Conservation (phyloP, 1,140 invertebrate species). For the Macrotrachela quadricornifera region DNA sequence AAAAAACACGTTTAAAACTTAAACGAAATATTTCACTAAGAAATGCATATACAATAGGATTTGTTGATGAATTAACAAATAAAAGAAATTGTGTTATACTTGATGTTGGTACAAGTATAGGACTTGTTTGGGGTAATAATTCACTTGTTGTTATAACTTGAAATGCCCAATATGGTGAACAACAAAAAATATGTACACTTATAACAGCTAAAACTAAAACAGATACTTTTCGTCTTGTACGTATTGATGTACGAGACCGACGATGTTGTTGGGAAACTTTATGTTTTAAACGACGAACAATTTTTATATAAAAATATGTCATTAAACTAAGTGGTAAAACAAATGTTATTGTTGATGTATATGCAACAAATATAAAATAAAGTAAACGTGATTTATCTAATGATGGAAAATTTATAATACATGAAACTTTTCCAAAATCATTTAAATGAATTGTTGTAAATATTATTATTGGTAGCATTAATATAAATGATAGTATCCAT, state of each 20-base stretch:
- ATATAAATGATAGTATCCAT: conserved; percentile 5
- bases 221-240: conserved; percentile 1
- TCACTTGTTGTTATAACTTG: too few species aligned
- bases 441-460: not conserved
- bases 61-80: conserved; percentile 23
- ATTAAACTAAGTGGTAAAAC: conserved; percentile 6
- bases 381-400: too few species aligned
- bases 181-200: conserved; percentile 1
- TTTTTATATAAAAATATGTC: conserved; percentile 5
- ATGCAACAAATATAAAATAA: too few species aligned
- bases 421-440: too few species aligned
- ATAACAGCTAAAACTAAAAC: conserved; percentile 2
- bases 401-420: not conserved
- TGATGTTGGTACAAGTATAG: not conserved
- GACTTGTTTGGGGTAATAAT: too few species aligned
- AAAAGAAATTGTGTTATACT: conserved; percentile 2
- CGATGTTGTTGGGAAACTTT: not conserved
- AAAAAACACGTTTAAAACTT: conserved; percentile 14
- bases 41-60: conserved; percentile 24
- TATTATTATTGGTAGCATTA: conserved; percentile 5
- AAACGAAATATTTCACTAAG: conserved; percentile 16
- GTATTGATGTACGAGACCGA: not conserved
- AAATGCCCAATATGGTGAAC: conserved; percentile 6
- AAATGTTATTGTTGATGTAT: not conserved
- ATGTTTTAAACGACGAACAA: not conserved